Conservation (phyloP, 2,113 vertebrate species). For the Hippocampus comes region DNA sequence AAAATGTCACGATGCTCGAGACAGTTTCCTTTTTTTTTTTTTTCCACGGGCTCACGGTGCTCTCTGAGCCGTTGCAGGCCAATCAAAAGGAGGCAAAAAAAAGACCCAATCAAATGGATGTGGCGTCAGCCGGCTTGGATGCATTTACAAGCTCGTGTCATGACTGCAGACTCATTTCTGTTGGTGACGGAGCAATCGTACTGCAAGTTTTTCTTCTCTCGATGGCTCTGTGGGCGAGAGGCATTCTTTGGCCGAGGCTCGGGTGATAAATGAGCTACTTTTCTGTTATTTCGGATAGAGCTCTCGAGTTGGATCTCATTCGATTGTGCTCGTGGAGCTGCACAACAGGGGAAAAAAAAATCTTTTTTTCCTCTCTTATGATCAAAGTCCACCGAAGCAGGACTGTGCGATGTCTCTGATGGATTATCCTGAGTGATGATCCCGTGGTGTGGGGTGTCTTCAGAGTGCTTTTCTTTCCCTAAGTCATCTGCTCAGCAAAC, state of each 20-base stretch:
- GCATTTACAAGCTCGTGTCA: slow-evolving; percentile 63
- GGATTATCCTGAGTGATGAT: neutral
- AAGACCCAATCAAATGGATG: slow-evolving; percentile 43
- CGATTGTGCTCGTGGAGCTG: neutral
- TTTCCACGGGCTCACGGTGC: slow-evolving; percentile 22
- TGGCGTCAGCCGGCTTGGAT: slow-evolving; percentile 53
- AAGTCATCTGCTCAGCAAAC: neutral
- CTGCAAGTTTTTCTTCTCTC: slow-evolving; percentile 16
- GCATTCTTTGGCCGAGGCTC: neutral
- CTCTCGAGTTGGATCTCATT: neutral
- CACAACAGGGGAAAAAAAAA: neutral
- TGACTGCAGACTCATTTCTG: slow-evolving; percentile 57
- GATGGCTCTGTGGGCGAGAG: slow-evolving; percentile 25
- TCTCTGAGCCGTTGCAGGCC: slow-evolving; percentile 47
- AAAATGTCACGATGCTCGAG: slow-evolving; percentile 11
- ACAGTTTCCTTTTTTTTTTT: slow-evolving; percentile 17
- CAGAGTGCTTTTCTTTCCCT: neutral
- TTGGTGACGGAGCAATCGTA: slow-evolving; percentile 54
- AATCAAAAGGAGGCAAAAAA: slow-evolving; percentile 54
- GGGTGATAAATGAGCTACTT: neutral
- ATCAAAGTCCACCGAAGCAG: neutral
- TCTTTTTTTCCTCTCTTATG: neutral
- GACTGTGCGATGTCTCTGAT: neutral
- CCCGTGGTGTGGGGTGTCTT: neutral
- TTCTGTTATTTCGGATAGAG: neutral